These are phyloP conservation scores for Symphodus melops DNA, from an alignment of 2,113 vertebrate species.

Conservation along the genomic window DNA sequence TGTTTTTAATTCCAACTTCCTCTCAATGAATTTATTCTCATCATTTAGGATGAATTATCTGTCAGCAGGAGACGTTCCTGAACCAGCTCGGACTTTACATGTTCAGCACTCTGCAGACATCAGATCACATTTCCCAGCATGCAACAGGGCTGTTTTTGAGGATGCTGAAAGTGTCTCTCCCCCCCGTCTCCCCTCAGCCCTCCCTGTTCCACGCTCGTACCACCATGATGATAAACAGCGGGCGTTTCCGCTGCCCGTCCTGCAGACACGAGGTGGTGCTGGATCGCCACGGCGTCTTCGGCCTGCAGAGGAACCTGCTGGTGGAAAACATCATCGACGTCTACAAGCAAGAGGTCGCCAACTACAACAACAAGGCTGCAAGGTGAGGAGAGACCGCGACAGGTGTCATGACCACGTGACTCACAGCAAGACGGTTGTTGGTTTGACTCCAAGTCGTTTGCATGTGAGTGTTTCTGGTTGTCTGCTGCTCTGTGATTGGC, in stretches of 20 bases:
- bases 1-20: no score
- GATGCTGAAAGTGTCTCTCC: neutral
- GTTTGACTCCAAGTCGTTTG: no score
- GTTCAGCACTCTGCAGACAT: slow-evolving; percentile 18
- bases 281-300: slow-evolving; percentile 86
- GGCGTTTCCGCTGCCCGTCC: slow-evolving; percentile 71
- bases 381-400: slow-evolving; percentile 51
- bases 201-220: slow-evolving; percentile 83
- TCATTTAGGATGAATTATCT: neutral
- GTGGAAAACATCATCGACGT: slow-evolving; percentile 87
- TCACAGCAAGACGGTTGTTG: no score
- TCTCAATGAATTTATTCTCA: no score
- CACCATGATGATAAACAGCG: slow-evolving; percentile 72
- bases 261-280: slow-evolving; percentile 84
- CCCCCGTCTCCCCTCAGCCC: slow-evolving; percentile 59
- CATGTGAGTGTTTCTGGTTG: no score
- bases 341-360: slow-evolving; percentile 83
- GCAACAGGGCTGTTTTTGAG: slow-evolving; percentile 33
- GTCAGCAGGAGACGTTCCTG: slow-evolving; percentile 6
- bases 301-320: slow-evolving; percentile 85
- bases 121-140: no score
- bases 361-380: slow-evolving; percentile 8
- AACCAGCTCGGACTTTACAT: slow-evolving; percentile 6
- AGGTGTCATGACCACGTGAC: no score
- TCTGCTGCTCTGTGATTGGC: no score